Evolutionary conservation across 1,140 invertebrate genomes (phyloP), one percentile per base, ranked within the genome.

Genomic region (Cepaea nemoralis): DNA sequence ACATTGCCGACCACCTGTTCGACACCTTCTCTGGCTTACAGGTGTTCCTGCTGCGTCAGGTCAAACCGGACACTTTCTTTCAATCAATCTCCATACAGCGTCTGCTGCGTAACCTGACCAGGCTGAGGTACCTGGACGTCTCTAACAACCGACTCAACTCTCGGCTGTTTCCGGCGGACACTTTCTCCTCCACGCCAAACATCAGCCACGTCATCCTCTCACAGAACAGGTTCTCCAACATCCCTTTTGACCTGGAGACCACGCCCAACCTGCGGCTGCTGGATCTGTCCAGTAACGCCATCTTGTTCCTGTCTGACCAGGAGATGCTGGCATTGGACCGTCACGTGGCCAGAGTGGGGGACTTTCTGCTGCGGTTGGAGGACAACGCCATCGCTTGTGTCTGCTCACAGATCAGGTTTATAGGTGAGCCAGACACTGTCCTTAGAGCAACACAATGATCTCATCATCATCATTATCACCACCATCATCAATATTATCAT

Each of bases 371-470:
- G 74, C 16, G 74, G 55, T 6, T 55, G 5, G 31, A 33, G 35
- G 45, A 71, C 19, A 71, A 42, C 19, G 37, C 22, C 16, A 71
- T 66, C 5, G 59, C 59, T n/a, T 66, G 59, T 66, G 59, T 66
- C 24, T 66, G 59, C 31, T 66, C 59, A n/a, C 59, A 66, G 59
- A n/a, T 66, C 31, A n/a, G n/a, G n/a, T 66, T 66, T 33, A n/a
- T 66, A 8, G 24, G 59, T 66, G 31, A 66, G 59, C 42, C n/a
- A n/a, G n/a, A n/a, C n/a, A n/a, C n/a, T n/a, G n/a, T n/a, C n/a
- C n/a, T n/a, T n/a, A n/a, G n/a, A n/a, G n/a, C n/a, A n/a, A n/a
- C n/a, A n/a, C n/a, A n/a, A n/a, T n/a, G n/a, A n/a, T n/a, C n/a
- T n/a, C n/a, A n/a, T n/a, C n/a, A n/a, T n/a, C n/a, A n/a, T n/a